Evolutionary conservation across 2,797 vertebrate species (phyloP).

Genomic region (Anas georgica): DNA sequence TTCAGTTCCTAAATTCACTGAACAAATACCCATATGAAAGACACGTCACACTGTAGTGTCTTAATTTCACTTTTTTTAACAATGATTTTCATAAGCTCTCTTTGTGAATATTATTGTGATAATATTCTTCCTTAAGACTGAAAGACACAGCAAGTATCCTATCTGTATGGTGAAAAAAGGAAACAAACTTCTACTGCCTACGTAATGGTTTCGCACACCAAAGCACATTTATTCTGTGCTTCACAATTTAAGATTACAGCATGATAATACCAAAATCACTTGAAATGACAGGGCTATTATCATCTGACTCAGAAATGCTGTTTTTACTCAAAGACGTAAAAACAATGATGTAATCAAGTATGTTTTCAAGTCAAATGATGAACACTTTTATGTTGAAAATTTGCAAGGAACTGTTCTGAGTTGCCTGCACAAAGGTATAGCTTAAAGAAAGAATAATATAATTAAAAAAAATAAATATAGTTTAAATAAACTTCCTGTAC

Average conservation of each 20-base stretch:
- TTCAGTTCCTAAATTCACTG: neutral
- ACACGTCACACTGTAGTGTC: fast-evolving
- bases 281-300: neutral
- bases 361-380: neutral
- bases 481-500: neutral
- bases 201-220: neutral
- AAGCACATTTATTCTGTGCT: neutral
- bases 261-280: neutral
- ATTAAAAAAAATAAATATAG: no score
- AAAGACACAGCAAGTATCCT: neutral
- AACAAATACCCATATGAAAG: neutral
- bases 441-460: neutral
- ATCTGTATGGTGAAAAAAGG: neutral
- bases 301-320: neutral
- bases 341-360: fast-evolving
- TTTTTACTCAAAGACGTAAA: neutral
- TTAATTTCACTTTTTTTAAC: neutral
- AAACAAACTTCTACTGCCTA: neutral
- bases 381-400: neutral
- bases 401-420: neutral
- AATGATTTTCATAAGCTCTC: neutral
- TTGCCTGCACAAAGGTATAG: neutral
- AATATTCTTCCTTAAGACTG: fast-evolving
- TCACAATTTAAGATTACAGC: neutral
- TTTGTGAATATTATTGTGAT: neutral